Evolutionary conservation across 2,797 vertebrate species (phyloP), one percentile per base, ranked within the genome.

Genomic region (Parotocinclus haroldoi): DNA sequence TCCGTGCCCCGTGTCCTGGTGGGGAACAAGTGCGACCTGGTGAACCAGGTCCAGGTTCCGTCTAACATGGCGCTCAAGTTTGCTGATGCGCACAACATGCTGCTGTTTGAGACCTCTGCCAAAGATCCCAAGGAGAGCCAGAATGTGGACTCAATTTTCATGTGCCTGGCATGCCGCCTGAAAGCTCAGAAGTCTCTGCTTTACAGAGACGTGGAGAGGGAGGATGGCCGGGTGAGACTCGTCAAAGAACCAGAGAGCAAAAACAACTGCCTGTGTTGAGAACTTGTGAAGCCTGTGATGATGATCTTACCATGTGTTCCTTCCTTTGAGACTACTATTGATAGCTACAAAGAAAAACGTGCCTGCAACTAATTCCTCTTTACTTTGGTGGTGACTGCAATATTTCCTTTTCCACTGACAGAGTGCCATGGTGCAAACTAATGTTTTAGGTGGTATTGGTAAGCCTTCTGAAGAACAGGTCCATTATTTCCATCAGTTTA

Each of bases 111-210:
- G 86, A 98, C 96, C 1, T 98, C 96, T 0, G 96, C 96, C 75
- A 98, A 98, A 85, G 96, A 98, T 89, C 96, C 95, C n/a, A 89
- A 89, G 85, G 95, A 98, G 81, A 95, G 91, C 78, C 95, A 96
- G 87, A 96, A 98, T 0, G 95, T 98, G 69, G 94, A 98, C 73
- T 95, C 94, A 1, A 98, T 98, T 86, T 98, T 98, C 86, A 98
- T 98, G 96, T 94, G 94, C 58, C 88, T 98, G 86, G 95, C 94
- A 63, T 97, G 95, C 78, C 92, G 93, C 54, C 89, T 98, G 42
- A 97, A 98, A 85, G 93, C 93, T 5, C 96, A 98, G 87, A 96
- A 94, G 69, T 95, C 93, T 12, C 89, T 96, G 75, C 90, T 93
- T 68, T 95, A 95, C 87, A 90, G 95, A 75, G 92, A 94, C 57